phyloP scores from a whole-genome alignment of 2,888 invertebrate species.

The Sarcophaga subvicina region DNA sequence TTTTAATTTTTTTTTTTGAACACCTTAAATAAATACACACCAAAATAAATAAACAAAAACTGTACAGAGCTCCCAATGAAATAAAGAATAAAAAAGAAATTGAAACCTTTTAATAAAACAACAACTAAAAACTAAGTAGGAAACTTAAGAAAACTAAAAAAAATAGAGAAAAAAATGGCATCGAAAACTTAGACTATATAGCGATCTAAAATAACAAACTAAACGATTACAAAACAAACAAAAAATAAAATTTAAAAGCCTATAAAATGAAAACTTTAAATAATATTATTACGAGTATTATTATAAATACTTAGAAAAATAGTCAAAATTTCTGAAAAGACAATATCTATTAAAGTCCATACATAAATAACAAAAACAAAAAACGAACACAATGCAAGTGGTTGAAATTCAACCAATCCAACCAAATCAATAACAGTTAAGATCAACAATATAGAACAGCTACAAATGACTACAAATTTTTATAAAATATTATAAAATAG shows the following conservation, averaged over 20 bases:
- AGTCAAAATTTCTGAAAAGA: conserved; percentile 34
- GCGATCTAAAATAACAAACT: conserved; percentile 21
- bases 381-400: neutral
- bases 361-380: neutral
- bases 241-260: neutral
- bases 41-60: too few relatives aligned
- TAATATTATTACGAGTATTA: neutral
- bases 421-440: conserved; percentile 26
- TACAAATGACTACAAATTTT: conserved; percentile 30
- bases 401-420: neutral
- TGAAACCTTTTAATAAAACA: neutral
- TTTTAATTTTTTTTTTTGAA: neutral
- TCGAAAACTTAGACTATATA: conserved; percentile 61
- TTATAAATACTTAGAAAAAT: neutral
- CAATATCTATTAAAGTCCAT: conserved; percentile 38
- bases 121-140: conserved; percentile 40
- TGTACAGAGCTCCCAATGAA: conserved; percentile 31
- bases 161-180: conserved; percentile 25
- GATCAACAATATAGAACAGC: neutral
- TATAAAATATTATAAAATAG: neutral
- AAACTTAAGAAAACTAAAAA: conserved; percentile 4
- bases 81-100: conserved; percentile 22
- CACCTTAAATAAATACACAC: too few relatives aligned
- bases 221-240: conserved; percentile 9
- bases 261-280: neutral